phyloP scores from a whole-genome alignment of 2,797 vertebrate genomes.

The Pangasius krempfi region DNA sequence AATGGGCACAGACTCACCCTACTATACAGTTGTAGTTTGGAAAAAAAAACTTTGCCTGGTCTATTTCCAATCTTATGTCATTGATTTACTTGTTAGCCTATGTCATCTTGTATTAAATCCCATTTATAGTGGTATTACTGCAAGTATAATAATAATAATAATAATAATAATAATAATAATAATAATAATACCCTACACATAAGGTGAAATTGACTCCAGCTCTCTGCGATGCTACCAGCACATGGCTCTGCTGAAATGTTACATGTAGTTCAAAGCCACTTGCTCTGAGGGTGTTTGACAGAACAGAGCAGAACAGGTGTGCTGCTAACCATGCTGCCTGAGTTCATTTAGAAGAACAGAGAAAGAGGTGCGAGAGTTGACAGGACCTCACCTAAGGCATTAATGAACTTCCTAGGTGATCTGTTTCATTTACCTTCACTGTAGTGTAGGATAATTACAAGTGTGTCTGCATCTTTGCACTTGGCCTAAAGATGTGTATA shows the following conservation, averaged over 20 bases:
- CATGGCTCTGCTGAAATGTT: conserved; percentile 22
- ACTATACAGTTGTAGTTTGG: not conserved
- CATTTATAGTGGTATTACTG: too few species aligned
- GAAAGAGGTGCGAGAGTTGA: conserved; percentile 22
- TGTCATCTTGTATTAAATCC: not conserved
- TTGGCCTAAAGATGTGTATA: conserved; percentile 3
- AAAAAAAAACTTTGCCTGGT: not conserved
- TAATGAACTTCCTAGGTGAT: conserved; percentile 22
- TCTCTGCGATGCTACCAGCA: not conserved
- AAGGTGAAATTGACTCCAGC: not conserved
- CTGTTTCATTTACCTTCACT: conserved; percentile 13
- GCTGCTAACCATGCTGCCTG: conserved; percentile 27
- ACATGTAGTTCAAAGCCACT: conserved; percentile 30
- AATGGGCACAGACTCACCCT: not conserved
- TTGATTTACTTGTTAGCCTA: not conserved
- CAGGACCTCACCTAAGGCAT: conserved; percentile 19
- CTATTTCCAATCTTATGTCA: not conserved
- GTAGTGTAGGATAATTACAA: not conserved
- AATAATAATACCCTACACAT: not conserved
- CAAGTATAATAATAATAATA: not conserved
- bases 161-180: conserved; percentile 2
- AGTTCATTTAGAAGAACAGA: conserved; percentile 37
- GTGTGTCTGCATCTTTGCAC: not conserved
- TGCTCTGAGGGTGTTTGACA: conserved; percentile 28
- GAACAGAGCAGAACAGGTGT: conserved; percentile 28